Percentiles rank a stretch among this genome's conserved stretches.
Conservation (phyloP, 2,888 invertebrate genomes). For the Lasioglossum oenotherae region DNA sequence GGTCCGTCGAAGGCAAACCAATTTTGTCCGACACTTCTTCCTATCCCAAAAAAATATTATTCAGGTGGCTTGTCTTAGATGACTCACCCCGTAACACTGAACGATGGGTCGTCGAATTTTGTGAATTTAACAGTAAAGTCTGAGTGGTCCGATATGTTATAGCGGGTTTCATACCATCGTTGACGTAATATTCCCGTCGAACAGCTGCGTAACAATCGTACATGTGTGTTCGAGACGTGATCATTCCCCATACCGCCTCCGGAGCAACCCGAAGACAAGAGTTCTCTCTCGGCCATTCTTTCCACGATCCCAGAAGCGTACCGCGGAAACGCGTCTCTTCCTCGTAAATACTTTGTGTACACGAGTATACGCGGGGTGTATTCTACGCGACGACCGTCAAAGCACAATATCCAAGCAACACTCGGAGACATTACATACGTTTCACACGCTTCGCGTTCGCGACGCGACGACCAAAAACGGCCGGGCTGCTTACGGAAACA, state of each 20-base stretch:
- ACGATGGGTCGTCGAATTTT: not conserved
- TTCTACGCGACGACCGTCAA: conserved; percentile 40
- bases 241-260: conserved; percentile 13
- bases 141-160: not conserved
- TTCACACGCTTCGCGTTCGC: conserved; percentile 46
- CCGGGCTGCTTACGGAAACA: conserved; percentile 29
- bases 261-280: conserved; percentile 12
- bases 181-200: conserved; percentile 23
- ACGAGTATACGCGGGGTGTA: conserved; percentile 1
- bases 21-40: no score
- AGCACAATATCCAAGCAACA: conserved; percentile 37
- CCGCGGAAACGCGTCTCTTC: conserved; percentile 40
- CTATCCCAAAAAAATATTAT: no score
- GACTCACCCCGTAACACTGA: no score
- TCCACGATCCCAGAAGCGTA: conserved; percentile 45
- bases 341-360: conserved; percentile 35
- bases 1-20: no score
- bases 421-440: conserved; percentile 40
- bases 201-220: conserved; percentile 11
- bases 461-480: conserved; percentile 45
- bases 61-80: no score
- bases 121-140: not conserved
- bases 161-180: conserved; percentile 3
- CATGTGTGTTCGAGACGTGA: conserved; percentile 22
- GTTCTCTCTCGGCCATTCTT: conserved; percentile 26